Evolutionary conservation across 1,140 invertebrate species (phyloP), one percentile per base, ranked within the genome.

Genomic region (Saccostrea glomerata): DNA sequence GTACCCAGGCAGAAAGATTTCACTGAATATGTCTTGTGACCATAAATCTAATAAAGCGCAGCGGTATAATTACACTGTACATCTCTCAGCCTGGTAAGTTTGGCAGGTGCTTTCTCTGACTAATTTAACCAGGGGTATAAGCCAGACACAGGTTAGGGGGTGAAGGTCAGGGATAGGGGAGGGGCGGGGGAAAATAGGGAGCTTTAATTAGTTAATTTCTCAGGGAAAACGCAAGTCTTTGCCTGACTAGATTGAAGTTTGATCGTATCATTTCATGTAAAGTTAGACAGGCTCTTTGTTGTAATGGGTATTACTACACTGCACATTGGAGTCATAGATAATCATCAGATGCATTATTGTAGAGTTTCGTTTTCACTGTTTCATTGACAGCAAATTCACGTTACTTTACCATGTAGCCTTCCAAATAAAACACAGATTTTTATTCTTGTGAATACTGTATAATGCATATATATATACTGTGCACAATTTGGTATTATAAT

Each of bases 1-100:
- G 70, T 77, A 77, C 70, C 70, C 70, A 77, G 70, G 70, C 70
- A 77, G 70, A 77, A 77, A 77, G 70, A 77, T 77, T 77, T 77
- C 25, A 77, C 70, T 25, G 70, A 77, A 77, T 36, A 77, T 77
- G 70, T 77, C 70, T 77, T 13, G 70, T 77, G 70, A 77, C 70
- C 25, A 77, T 77, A 77, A 77, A 77, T 15, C 9, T 77, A 77
- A 77, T 36, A 77, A 77, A 77, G 70, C 70, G 30, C 3, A 12
- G 23, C 30, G 17, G 70, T 36, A 17, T 77, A 77, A 77, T 77
- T 77, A 77, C 70, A 30, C 25, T 77, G 70, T 77, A 77, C 70
- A 77, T 77, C 70, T 77, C 23, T 11, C 23, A 25, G 70, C 70
- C 25, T 23, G 9, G 70, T 25, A 13, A 25, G 70, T 77, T 77